A percentile compares a stretch with the other conserved stretches of the same genome.
Conservation (phyloP, 2,888 invertebrate species). For the Pollenia amentaria region DNA sequence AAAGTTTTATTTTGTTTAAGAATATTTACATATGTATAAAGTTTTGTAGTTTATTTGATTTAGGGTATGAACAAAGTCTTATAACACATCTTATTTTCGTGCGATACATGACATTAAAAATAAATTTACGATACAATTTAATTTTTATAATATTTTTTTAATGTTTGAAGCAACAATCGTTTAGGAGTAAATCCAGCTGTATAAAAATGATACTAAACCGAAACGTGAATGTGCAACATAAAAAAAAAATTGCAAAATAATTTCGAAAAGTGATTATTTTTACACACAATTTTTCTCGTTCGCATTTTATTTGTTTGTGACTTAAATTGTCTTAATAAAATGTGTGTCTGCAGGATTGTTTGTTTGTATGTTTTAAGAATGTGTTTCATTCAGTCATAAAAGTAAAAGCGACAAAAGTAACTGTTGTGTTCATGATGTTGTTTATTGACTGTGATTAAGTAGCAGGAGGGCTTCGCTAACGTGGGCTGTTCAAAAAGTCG, state of each 20-base stretch:
- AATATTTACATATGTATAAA: no score
- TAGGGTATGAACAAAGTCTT: slow-evolving; percentile 48
- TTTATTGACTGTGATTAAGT: slow-evolving; percentile 12
- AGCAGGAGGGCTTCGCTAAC: background rate
- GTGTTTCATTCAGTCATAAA: slow-evolving; percentile 39
- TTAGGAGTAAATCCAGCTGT: slow-evolving; percentile 5
- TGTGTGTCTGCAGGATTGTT: background rate
- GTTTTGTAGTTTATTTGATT: no score
- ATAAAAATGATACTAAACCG: slow-evolving; percentile 22
- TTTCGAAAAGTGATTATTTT: slow-evolving; percentile 19
- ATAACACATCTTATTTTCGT: background rate
- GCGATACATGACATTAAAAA: slow-evolving; percentile 37
- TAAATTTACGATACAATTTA: slow-evolving; percentile 38
- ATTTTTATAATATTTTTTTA: background rate
- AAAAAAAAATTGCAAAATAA: slow-evolving; percentile 55
- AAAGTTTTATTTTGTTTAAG: no score
- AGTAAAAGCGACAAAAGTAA: slow-evolving; percentile 20
- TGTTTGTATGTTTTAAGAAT: background rate
- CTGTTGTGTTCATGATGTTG: slow-evolving; percentile 25
- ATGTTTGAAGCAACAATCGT: slow-evolving; percentile 45
- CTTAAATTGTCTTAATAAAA: slow-evolving; percentile 34
- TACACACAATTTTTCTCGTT: background rate
- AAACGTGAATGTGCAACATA: slow-evolving; percentile 45
- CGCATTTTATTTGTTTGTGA: background rate
- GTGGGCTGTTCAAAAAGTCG: slow-evolving; percentile 3